These are phyloP conservation scores for Picus viridis DNA, from an alignment of 2,797 vertebrate species.

Conservation along the genomic window DNA sequence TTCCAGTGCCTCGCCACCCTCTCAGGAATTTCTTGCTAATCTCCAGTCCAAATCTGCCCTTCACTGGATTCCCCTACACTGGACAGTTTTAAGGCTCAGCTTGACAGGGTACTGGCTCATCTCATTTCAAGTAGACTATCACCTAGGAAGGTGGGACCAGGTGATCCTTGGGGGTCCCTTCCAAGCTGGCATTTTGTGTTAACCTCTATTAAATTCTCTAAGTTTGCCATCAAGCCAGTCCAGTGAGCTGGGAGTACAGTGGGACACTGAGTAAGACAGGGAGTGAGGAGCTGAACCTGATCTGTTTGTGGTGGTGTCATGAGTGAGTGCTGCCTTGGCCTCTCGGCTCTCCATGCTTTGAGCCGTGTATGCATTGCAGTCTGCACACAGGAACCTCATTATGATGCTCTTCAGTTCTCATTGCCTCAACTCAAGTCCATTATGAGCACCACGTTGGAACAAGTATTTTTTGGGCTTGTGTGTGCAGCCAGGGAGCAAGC, in stretches of 20 bases:
- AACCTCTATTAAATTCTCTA: background rate
- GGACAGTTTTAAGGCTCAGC: too few species aligned
- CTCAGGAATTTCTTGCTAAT: too few species aligned
- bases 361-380: background rate
- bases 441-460: constrained; percentile 66
- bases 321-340: background rate
- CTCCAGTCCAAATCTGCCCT: too few species aligned
- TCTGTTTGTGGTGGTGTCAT: background rate
- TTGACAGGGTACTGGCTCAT: too few species aligned
- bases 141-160: too few species aligned
- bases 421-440: constrained; percentile 58
- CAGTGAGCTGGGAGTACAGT: background rate
- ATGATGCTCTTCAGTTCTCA: constrained; percentile 26
- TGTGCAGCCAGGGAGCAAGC: constrained; percentile 71
- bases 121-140: too few species aligned
- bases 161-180: too few species aligned
- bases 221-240: background rate
- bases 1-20: too few species aligned
- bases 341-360: background rate
- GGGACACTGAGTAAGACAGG: background rate
- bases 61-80: too few species aligned
- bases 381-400: constrained; percentile 19
- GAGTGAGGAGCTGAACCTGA: background rate
- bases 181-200: too few species aligned
- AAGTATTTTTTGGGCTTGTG: constrained; percentile 67